Conservation (phyloP, 2,888 invertebrate species). For the Taenaris catops region DNA sequence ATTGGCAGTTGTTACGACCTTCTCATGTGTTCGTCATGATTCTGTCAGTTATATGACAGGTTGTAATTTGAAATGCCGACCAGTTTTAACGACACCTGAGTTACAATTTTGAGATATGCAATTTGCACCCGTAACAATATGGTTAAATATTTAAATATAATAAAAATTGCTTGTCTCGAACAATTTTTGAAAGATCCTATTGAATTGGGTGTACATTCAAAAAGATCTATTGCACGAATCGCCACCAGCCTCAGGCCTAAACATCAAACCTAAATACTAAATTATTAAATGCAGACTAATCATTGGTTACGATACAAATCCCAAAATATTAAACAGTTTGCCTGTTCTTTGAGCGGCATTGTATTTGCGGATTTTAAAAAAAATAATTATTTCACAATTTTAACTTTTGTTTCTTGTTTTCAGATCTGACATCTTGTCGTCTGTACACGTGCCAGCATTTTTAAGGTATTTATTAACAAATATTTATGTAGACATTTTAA, state of each 20-base stretch:
- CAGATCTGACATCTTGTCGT: conserved; percentile 28
- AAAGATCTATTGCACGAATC: conserved; percentile 76
- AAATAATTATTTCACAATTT: too few relatives aligned
- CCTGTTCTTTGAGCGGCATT: conserved; percentile 14
- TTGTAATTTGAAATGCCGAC: conserved; percentile 60
- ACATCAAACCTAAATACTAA: conserved; percentile 67
- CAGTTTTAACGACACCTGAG: conserved; percentile 33
- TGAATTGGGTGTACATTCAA: conserved; percentile 45
- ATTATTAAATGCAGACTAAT: conserved; percentile 66
- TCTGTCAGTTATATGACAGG: conserved; percentile 70
- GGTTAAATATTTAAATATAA: conserved; percentile 24
- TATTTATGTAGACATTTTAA: too few relatives aligned
- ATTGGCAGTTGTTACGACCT: conserved; percentile 44
- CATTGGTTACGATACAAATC: conserved; percentile 46
- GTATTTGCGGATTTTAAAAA: conserved; percentile 1
- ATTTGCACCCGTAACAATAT: conserved; percentile 31
- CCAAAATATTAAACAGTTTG: conserved; percentile 26
- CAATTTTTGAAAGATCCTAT: conserved; percentile 32
- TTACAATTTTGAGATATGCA: conserved; percentile 25
- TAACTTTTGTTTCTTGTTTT: conserved; percentile 34
- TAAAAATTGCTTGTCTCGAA: conserved; percentile 25
- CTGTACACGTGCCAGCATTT: conserved; percentile 22
- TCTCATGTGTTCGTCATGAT: conserved; percentile 54
- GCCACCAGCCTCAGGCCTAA: conserved; percentile 60
- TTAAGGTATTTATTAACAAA: conserved; percentile 38